phyloP scores from a whole-genome alignment of 2,113 vertebrate species.

The Riparia riparia region DNA sequence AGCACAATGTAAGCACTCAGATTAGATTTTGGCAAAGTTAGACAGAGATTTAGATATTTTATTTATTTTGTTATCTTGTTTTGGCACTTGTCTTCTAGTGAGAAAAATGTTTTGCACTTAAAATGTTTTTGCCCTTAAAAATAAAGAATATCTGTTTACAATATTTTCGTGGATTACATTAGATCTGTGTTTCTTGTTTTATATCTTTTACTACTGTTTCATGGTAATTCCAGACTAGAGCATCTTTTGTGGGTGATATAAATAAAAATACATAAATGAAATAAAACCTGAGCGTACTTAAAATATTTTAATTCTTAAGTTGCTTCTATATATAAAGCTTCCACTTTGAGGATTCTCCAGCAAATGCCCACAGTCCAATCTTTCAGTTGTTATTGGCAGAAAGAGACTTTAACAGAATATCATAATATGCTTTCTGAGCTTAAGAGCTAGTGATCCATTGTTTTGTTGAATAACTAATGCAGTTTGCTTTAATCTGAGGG shows the following conservation, averaged over 20 bases:
- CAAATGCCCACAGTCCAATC: background rate
- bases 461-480: background rate
- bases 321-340: background rate
- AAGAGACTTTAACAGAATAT: background rate
- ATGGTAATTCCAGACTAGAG: background rate
- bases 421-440: background rate
- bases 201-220: background rate
- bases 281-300: background rate
- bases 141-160: background rate
- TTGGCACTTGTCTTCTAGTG: background rate
- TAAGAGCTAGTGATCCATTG: background rate
- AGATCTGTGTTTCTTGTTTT: background rate
- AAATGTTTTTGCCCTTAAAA: background rate
- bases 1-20: background rate
- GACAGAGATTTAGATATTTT: background rate
- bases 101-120: background rate
- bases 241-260: background rate
- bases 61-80: background rate
- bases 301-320: background rate
- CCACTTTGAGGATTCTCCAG: background rate
- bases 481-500: background rate
- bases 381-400: background rate
- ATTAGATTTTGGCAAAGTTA: constrained; percentile 6
- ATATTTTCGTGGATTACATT: background rate
- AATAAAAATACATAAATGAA: background rate